Percentiles rank a stretch among this genome's conserved stretches.
Conservation (phyloP, 2,888 invertebrate species). For the Octodonta nipae region DNA sequence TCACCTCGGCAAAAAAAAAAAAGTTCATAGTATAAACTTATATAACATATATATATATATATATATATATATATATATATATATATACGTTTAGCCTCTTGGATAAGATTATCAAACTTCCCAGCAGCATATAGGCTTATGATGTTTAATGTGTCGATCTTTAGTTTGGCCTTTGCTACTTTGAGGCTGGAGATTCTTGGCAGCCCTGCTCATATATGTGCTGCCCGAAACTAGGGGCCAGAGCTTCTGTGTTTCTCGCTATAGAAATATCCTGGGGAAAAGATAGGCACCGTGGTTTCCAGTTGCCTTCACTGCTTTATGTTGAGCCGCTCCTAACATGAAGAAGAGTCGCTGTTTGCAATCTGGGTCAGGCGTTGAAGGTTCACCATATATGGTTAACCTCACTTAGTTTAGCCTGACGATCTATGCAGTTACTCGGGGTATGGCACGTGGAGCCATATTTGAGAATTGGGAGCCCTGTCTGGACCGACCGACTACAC, state of each 20-base stretch:
- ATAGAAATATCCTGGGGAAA: conserved; percentile 16
- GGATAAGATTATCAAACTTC: conserved; percentile 2
- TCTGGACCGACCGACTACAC: no score
- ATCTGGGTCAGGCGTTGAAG: no score
- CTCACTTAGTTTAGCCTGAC: no score
- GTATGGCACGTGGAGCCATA: no score
- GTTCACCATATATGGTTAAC: no score
- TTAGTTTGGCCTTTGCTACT: not conserved
- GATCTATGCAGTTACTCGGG: no score
- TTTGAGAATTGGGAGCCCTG: no score
- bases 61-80: no score
- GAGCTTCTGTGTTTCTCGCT: conserved; percentile 11
- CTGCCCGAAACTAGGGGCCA: conserved; percentile 9
- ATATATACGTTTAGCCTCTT: conserved; percentile 2
- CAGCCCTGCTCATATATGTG: not conserved
- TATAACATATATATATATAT: no score
- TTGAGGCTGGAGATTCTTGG: conserved; percentile 2
- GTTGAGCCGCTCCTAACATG: conserved; percentile 1
- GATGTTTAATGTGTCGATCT: conserved; percentile 1
- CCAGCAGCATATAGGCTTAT: conserved; percentile 2
- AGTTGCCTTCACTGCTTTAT: conserved; percentile 7
- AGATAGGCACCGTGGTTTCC: conserved; percentile 6
- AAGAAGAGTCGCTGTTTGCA: conserved; percentile 2
- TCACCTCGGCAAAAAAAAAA: no score
- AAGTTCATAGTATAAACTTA: no score